Evolutionary conservation across 1,140 invertebrate genomes (phyloP), one percentile per base, ranked within the genome.

Genomic region (Homalodisca vitripennis): DNA sequence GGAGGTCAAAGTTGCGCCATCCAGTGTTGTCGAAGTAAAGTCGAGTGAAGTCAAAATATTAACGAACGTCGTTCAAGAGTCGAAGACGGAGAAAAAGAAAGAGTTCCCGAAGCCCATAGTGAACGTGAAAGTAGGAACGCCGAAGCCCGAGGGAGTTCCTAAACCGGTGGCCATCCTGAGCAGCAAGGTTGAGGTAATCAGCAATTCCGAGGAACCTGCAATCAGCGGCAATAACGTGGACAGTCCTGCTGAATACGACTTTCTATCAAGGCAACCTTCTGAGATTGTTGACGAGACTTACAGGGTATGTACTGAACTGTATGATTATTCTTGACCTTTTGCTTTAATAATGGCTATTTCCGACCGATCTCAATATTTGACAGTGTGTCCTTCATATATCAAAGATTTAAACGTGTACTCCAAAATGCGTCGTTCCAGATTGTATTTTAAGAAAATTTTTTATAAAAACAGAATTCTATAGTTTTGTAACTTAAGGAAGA

Each of bases 281-380:
- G 90, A 93, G 81, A 86, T 90, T 64, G 85, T 89, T 12, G 89
- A 91, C 75, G 89, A 92, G 79, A 90, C 89, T 1, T 92, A 88
- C 77, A 86, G 84, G 74, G 83, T 89, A 68, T 73, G 63, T 32
- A 10, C 55, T n/a, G n/a, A n/a, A n/a, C n/a, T n/a, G n/a, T n/a
- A n/a, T n/a, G n/a, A n/a, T n/a, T n/a, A n/a, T n/a, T n/a, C n/a
- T n/a, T n/a, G n/a, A n/a, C n/a, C n/a, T n/a, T n/a, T n/a, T n/a
- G n/a, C n/a, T n/a, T n/a, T n/a, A n/a, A n/a, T n/a, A n/a, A n/a
- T n/a, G n/a, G n/a, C n/a, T n/a, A n/a, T n/a, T n/a, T n/a, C n/a
- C n/a, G n/a, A n/a, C n/a, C n/a, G n/a, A n/a, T n/a, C n/a, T n/a
- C n/a, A n/a, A n/a, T n/a, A n/a, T n/a, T n/a, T n/a, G n/a, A n/a